phyloP scores from a whole-genome alignment of 2,113 vertebrate species.

The human (Homo sapiens) region GRCh38 chr14:37791001-37791500 shows the following conservation, averaged over 20 bases:
- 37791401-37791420: neutral
- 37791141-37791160: constrained; percentile 1
- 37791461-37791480: neutral
- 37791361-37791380: neutral
- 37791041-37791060: constrained; percentile 29
- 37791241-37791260: neutral
- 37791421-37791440: constrained; percentile 42
- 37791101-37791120: neutral
- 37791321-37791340: neutral
- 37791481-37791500: neutral
- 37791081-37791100: neutral
- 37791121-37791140: neutral
- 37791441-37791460: neutral
- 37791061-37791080: neutral
- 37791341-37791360: neutral
- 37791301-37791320: neutral
- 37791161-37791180: constrained; percentile 10
- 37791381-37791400: constrained; percentile 29
- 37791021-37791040: neutral
- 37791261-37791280: constrained; percentile 32
- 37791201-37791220: neutral
- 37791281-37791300: neutral
- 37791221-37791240: neutral
- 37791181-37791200: constrained; percentile 49
- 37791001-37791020: neutral